Conservation (phyloP, 2,113 vertebrate species). For the Bombycilla garrulus region DNA sequence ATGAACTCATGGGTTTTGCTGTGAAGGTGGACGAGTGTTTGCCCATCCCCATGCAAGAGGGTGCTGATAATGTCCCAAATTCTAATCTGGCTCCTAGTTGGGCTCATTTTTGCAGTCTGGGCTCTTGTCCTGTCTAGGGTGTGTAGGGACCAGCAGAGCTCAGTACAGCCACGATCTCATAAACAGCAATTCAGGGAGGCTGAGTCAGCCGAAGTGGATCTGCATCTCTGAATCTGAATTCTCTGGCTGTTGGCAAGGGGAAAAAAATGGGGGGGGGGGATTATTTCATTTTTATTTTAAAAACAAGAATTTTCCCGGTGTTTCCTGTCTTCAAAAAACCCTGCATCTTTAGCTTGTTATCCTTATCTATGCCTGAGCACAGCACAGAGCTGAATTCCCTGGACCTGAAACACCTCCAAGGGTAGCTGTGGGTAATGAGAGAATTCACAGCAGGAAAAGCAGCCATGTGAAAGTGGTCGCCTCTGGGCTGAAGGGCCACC, state of each 20-base stretch:
- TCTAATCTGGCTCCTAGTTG: background rate
- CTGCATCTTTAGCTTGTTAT: background rate
- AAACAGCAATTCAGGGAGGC: background rate
- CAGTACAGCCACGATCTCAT: background rate
- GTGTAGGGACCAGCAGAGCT: background rate
- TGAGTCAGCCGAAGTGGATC: background rate
- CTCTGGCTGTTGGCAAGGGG: background rate
- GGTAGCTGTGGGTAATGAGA: background rate
- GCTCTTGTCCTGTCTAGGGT: background rate
- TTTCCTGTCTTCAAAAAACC: background rate
- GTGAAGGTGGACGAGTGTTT: background rate
- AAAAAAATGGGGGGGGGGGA: rapidly evolving
- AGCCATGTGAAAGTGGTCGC: background rate
- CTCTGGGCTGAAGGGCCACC: background rate
- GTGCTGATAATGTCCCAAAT: background rate
- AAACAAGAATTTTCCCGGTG: background rate
- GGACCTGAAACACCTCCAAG: background rate
- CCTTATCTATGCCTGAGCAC: background rate
- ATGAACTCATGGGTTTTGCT: background rate
- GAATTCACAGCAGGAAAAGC: background rate
- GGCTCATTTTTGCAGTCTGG: rapidly evolving
- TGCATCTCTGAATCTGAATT: background rate
- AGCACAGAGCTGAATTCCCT: background rate
- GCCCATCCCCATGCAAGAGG: background rate
- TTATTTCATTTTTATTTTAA: background rate